Percentiles rank a stretch among this genome's conserved stretches.
These are phyloP conservation scores for Chamaedrilus cognettii DNA, from an alignment of 2,888 invertebrate genomes.

Conservation along the genomic window DNA sequence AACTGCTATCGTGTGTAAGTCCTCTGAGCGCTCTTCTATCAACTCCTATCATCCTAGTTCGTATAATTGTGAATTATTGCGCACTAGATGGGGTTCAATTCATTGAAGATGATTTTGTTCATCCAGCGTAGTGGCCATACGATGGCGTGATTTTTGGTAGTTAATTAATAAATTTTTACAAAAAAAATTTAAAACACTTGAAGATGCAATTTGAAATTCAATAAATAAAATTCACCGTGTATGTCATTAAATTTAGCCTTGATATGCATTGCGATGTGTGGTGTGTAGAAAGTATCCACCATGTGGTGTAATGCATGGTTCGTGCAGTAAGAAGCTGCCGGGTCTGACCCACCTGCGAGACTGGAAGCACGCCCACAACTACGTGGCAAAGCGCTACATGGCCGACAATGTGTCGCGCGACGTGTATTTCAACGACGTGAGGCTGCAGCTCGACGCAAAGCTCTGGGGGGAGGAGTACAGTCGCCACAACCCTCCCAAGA, in stretches of 20 bases:
- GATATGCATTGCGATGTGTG: neutral
- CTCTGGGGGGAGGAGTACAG: slow-evolving; percentile 67
- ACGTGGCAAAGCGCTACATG: slow-evolving; percentile 65
- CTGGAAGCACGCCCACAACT: slow-evolving; percentile 64
- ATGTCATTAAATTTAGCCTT: too few relatives aligned
- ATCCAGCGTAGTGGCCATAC: too few relatives aligned
- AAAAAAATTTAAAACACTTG: too few relatives aligned
- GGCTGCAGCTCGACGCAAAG: slow-evolving; percentile 67
- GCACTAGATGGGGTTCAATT: too few relatives aligned
- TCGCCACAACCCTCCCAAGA: slow-evolving; percentile 66
- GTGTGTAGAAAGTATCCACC: neutral
- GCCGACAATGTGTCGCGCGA: slow-evolving; percentile 59
- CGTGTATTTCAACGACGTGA: slow-evolving; percentile 65
- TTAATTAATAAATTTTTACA: too few relatives aligned
- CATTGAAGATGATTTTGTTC: too few relatives aligned
- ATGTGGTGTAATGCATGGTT: slow-evolving; percentile 10
- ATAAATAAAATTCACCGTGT: too few relatives aligned
- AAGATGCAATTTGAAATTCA: too few relatives aligned
- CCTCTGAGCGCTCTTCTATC: too few relatives aligned
- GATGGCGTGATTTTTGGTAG: too few relatives aligned
- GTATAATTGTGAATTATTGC: too few relatives aligned
- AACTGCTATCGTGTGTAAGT: slow-evolving; percentile 65
- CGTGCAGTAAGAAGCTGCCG: slow-evolving; percentile 62
- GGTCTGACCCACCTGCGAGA: slow-evolving; percentile 57
- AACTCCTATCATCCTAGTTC: too few relatives aligned